Percentiles rank a stretch among this genome's conserved stretches.
Evolutionary conservation across 2,888 invertebrate genomes (phyloP).

Genomic region (Lepidochrysops patricia): DNA sequence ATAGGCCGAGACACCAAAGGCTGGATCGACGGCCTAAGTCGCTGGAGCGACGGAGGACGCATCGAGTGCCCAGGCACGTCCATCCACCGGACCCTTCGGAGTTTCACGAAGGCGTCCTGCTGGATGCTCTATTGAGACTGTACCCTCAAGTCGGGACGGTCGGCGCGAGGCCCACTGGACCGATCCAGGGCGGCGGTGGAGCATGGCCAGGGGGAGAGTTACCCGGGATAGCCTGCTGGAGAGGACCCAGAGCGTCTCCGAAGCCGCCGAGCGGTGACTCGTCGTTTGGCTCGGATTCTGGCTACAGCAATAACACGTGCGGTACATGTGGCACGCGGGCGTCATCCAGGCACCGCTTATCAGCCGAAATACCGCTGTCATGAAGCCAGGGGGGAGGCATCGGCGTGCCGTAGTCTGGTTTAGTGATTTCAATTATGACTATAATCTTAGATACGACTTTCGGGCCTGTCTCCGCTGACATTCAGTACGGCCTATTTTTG

Average conservation of each 20-base stretch:
- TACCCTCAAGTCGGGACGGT: constrained; percentile 83
- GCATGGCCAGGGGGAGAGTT: constrained; percentile 81
- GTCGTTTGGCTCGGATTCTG: constrained; percentile 88
- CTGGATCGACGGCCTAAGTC: constrained; percentile 74
- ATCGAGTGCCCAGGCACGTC: constrained; percentile 65
- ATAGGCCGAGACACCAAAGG: constrained; percentile 75
- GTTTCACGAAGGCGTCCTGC: constrained; percentile 86
- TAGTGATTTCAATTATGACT: constrained; percentile 19
- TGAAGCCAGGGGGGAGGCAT: no score
- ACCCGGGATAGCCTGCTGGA: constrained; percentile 74
- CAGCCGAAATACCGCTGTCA: constrained; percentile 69
- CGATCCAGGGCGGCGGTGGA: constrained; percentile 75
- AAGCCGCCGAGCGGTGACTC: constrained; percentile 82
- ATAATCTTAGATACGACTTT: constrained; percentile 15
- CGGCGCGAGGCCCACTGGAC: constrained; percentile 66
- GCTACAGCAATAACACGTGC: constrained; percentile 87
- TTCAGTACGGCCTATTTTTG: constrained; percentile 50
- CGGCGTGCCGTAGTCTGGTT: constrained; percentile 38
- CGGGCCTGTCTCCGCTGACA: constrained; percentile 47
- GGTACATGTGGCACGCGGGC: constrained; percentile 78
- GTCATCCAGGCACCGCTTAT: constrained; percentile 65
- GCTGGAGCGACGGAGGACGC: constrained; percentile 63
- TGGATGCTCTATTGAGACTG: constrained; percentile 81
- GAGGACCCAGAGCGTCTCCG: constrained; percentile 67
- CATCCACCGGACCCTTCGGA: constrained; percentile 84